Conservation (phyloP, 2,113 vertebrate genomes). For the Ploceus nigricollis region DNA sequence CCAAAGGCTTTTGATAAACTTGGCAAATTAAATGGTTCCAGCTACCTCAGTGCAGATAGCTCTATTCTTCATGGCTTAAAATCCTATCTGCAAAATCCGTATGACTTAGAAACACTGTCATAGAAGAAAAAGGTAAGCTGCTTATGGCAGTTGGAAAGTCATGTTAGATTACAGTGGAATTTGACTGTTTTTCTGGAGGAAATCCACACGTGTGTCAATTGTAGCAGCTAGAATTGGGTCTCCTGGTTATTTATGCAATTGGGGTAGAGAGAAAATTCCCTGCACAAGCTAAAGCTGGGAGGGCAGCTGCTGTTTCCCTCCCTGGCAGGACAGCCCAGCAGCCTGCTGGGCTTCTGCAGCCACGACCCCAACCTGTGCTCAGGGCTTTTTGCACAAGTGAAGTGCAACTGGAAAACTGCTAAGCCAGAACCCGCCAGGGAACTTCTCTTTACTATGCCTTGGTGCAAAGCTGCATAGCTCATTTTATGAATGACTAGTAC, state of each 20-base stretch:
- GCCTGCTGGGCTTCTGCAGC: not conserved
- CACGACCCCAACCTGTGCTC: not conserved
- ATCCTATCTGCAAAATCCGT: not conserved
- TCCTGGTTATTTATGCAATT: not conserved
- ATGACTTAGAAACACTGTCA: not conserved
- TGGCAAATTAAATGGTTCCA: not conserved
- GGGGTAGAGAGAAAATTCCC: not conserved
- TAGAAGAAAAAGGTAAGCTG: not conserved
- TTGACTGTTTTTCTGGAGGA: not conserved
- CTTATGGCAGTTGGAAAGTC: not conserved
- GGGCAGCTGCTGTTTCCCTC: not conserved
- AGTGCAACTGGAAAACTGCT: not conserved
- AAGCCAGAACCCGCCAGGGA: not conserved
- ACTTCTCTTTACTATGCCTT: not conserved
- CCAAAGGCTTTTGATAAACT: not conserved
- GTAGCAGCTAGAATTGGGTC: not conserved
- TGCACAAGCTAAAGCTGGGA: not conserved
- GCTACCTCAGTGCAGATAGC: not conserved
- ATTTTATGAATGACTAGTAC: not conserved
- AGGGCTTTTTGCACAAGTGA: not conserved
- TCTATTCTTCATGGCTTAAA: not conserved
- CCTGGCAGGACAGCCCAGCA: not conserved
- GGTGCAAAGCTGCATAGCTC: not conserved
- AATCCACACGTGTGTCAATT: not conserved
- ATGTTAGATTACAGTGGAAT: not conserved